Base-by-base conservation (phyloP, 2,888 invertebrate species). In the Cataglyphis rosenhaueri region DNA sequence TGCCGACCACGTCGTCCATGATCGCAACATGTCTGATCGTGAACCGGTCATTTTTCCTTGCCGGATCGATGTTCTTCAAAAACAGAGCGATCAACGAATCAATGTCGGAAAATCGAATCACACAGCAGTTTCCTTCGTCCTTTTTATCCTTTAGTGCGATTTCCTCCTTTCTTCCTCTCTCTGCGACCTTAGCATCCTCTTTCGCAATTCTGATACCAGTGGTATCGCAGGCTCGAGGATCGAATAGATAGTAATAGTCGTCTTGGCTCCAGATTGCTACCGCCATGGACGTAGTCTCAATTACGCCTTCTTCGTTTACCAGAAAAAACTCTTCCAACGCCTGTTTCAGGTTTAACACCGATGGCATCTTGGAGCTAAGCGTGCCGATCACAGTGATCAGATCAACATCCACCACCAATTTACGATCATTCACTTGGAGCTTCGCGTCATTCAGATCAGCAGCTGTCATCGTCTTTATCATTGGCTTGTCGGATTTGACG, bases 191-290 rank as follows among this genome's bases (percentile, higher is more conserved):
- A 9, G 82, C 88, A 3, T 82, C 91, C 66, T 88, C 89, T 5
- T 89, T 89, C 0, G 87, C 66, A 18, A 82, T 94, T 92, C 78
- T 95, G 65, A 88, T 91, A 90, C 94, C 94, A 3, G 32, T 6
- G 0, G 73, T 41, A 41, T 93, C 93, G 76, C 94, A 96, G 94
- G 95, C 95, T 87, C 90, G 90, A 0, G 97, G 96, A 91, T 97
- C 96, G 89, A 96, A 97, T 81, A 96, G 90, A 87, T 96, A 97
- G 78, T 95, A 96, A 65, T 94, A 94, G 1, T 95, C 95, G 1
- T 95, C 95, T 71, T 96, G 95, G 1, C 95, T 95, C 96, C 96
- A 97, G 29, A 96, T 95, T 0, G 96, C 96, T 0, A 95, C 94
- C 1, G 92, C 89, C 91, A 91, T 91, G 12, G 90, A 87, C 0